Conservation (phyloP, 2,113 vertebrate genomes). For the Polyodon spathula region DNA sequence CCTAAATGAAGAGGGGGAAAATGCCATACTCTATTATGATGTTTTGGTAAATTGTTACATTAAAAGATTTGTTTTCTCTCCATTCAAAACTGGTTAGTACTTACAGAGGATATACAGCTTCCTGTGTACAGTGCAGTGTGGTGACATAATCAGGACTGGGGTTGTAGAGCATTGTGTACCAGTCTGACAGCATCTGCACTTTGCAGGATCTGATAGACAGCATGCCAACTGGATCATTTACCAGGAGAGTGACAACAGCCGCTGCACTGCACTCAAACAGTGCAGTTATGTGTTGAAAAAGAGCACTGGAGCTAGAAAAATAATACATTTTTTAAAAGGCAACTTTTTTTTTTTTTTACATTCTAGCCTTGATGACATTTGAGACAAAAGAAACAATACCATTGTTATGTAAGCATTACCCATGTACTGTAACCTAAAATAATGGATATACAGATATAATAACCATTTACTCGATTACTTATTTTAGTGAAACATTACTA, state of each 20-base stretch:
- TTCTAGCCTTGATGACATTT: no score
- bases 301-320: slow-evolving; percentile 69
- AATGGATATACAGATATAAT: no score
- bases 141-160: slow-evolving; percentile 91
- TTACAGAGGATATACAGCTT: slow-evolving; percentile 91
- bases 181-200: slow-evolving; percentile 88
- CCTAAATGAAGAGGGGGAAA: no score
- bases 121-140: slow-evolving; percentile 91
- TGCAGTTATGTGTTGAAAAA: slow-evolving; percentile 83
- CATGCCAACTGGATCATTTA: slow-evolving; percentile 71
- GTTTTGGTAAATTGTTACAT: slow-evolving; percentile 1
- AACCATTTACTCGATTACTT: no score
- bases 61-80: background rate
- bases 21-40: no score
- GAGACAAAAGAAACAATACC: no score
- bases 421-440: no score
- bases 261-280: slow-evolving; percentile 77
- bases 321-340: background rate
- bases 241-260: slow-evolving; percentile 68
- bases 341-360: background rate
- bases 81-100: slow-evolving; percentile 24
- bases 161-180: slow-evolving; percentile 98
- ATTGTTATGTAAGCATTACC: no score
- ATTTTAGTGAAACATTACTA: no score
- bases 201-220: slow-evolving; percentile 76